Evolutionary conservation across 2,888 invertebrate species (phyloP).

Genomic region (Hemaris fuciformis): DNA sequence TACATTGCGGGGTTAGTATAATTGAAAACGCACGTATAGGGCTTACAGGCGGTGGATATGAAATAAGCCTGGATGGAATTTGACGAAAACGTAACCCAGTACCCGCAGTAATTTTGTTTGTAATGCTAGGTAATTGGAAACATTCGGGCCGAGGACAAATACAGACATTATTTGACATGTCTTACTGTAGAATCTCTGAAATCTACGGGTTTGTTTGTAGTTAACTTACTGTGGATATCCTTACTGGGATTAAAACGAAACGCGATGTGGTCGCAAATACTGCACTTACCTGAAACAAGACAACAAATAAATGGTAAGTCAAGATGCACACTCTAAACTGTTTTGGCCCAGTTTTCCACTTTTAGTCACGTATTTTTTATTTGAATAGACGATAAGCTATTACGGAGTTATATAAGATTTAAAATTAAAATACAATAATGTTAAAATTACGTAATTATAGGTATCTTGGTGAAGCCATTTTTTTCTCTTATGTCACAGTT

Average conservation of each 20-base stretch:
- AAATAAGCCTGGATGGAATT: conserved; percentile 33
- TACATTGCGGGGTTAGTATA: conserved; percentile 20
- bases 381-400: too few species aligned
- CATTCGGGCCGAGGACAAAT: conserved; percentile 28
- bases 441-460: neutral
- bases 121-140: conserved; percentile 47
- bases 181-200: conserved; percentile 42
- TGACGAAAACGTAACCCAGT: conserved; percentile 32
- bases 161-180: conserved; percentile 21
- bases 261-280: neutral
- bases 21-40: conserved; percentile 33
- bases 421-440: neutral
- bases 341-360: too few species aligned
- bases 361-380: too few species aligned
- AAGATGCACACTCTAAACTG: neutral
- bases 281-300: conserved; percentile 53
- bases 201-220: conserved; percentile 39
- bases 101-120: conserved; percentile 34
- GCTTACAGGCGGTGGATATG: conserved; percentile 26
- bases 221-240: conserved; percentile 43
- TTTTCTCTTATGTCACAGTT: too few species aligned
- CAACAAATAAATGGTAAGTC: conserved; percentile 19
- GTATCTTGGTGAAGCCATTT: neutral
- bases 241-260: conserved; percentile 31
- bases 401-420: too few species aligned